phyloP scores from a whole-genome alignment of 92 coral and sea anemone species.

The Zoanthus solanderi region DNA sequence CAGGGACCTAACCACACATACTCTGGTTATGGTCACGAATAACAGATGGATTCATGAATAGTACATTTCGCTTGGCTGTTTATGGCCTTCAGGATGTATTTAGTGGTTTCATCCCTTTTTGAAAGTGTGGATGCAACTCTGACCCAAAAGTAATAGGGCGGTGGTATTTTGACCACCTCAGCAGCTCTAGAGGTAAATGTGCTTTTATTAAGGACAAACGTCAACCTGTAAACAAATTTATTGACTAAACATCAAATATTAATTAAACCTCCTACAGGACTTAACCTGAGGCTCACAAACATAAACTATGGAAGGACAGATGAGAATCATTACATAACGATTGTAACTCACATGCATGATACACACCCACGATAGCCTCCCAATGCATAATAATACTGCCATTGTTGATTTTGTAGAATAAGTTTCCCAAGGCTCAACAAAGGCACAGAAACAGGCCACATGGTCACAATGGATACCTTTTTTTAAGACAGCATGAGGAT shows the following conservation, averaged over 20 bases:
- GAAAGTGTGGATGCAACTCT: conserved; percentile 70
- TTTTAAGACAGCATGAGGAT: conserved; percentile 4
- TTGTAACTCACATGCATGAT: conserved; percentile 4
- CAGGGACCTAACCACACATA: conserved; percentile 77
- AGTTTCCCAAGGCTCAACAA: conserved; percentile 6
- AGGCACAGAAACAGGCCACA: conserved; percentile 7
- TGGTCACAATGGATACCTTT: not conserved
- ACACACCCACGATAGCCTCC: conserved; percentile 1
- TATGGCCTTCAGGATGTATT: conserved; percentile 82
- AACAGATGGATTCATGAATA: conserved; percentile 63
- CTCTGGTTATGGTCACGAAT: conserved; percentile 75
- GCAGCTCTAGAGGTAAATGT: conserved; percentile 9
- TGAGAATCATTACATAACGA: conserved; percentile 3
- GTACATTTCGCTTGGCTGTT: conserved; percentile 69
- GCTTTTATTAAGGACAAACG: conserved; percentile 4
- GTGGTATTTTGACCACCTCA: conserved; percentile 64
- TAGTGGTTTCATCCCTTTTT: conserved; percentile 62
- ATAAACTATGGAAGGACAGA: conserved; percentile 7
- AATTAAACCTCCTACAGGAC: conserved; percentile 4
- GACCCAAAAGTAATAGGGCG: conserved; percentile 70
- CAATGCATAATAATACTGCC: conserved; percentile 1
- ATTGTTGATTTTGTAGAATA: conserved; percentile 1
- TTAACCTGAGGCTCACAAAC: conserved; percentile 4
- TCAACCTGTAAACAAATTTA: conserved; percentile 2
- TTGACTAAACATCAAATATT: conserved; percentile 5